A percentile compares a stretch with the other conserved stretches of the same genome.
Conservation (phyloP, 2,113 vertebrate genomes). For the Boleophthalmus pectinirostris region DNA sequence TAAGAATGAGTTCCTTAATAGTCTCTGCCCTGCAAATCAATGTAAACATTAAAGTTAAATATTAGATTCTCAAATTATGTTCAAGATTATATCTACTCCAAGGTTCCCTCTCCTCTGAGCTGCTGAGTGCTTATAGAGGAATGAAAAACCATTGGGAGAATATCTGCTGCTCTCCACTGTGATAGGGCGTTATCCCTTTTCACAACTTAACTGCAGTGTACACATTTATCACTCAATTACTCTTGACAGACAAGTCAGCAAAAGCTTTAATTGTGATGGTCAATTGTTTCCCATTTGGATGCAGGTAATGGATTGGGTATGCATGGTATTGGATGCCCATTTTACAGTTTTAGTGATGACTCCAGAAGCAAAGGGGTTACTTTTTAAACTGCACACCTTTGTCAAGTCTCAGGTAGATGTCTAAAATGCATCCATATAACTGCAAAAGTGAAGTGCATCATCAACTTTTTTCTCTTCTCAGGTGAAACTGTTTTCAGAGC, state of each 20-base stretch:
- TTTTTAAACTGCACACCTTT: constrained; percentile 85
- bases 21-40: no score
- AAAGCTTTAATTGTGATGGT: background rate
- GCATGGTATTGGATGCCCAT: constrained; percentile 90
- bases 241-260: background rate
- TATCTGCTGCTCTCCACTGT: constrained; percentile 74
- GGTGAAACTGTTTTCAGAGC: constrained; percentile 88
- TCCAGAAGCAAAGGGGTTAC: constrained; percentile 85
- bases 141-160: constrained; percentile 76
- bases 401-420: constrained; percentile 86
- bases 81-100: constrained; percentile 35
- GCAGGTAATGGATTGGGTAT: constrained; percentile 96
- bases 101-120: constrained; percentile 75
- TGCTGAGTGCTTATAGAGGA: constrained; percentile 69
- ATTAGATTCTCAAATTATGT: background rate
- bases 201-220: constrained; percentile 71
- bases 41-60: background rate
- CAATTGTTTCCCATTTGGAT: constrained; percentile 11
- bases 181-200: constrained; percentile 55
- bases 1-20: no score
- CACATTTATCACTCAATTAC: constrained; percentile 33
- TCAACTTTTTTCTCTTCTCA: constrained; percentile 50
- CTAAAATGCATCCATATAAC: background rate
- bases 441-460: background rate
- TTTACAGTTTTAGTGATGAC: constrained; percentile 93